Conservation (phyloP, 1,140 invertebrate genomes). For the Sogatella furcifera region DNA sequence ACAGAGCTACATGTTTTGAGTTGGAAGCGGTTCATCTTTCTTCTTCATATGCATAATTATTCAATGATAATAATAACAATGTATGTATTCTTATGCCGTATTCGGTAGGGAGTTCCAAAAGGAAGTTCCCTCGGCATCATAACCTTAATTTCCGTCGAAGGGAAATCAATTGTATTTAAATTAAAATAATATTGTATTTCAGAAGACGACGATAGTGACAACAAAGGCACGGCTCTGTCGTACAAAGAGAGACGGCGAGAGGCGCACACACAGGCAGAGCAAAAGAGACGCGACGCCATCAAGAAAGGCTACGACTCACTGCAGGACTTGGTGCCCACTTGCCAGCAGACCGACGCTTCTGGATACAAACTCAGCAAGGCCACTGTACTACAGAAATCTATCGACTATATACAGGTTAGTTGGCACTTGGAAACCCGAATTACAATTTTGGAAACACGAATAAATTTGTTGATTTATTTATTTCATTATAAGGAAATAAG, state of each 20-base stretch:
- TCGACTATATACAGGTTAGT: slow-evolving; percentile 63
- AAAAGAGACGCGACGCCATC: slow-evolving; percentile 92
- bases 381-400: slow-evolving; percentile 84
- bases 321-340: slow-evolving; percentile 85
- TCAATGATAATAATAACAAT: no score
- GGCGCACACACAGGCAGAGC: slow-evolving; percentile 94
- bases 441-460: no score
- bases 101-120: no score
- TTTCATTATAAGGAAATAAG: no score
- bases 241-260: slow-evolving; percentile 90
- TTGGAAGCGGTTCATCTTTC: no score
- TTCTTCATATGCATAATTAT: no score
- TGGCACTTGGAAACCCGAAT: no score
- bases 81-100: no score
- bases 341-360: slow-evolving; percentile 74
- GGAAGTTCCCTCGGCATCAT: no score
- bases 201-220: slow-evolving; percentile 88
- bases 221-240: slow-evolving; percentile 64
- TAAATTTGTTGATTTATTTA: no score
- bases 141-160: no score
- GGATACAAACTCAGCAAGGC: slow-evolving; percentile 94
- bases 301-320: slow-evolving; percentile 90
- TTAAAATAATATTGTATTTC: neutral
- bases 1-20: no score
- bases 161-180: neutral